Evolutionary conservation across 2,797 vertebrate genomes (phyloP), one percentile per base, ranked within the genome.

Genomic region (Salarias fasciatus): DNA sequence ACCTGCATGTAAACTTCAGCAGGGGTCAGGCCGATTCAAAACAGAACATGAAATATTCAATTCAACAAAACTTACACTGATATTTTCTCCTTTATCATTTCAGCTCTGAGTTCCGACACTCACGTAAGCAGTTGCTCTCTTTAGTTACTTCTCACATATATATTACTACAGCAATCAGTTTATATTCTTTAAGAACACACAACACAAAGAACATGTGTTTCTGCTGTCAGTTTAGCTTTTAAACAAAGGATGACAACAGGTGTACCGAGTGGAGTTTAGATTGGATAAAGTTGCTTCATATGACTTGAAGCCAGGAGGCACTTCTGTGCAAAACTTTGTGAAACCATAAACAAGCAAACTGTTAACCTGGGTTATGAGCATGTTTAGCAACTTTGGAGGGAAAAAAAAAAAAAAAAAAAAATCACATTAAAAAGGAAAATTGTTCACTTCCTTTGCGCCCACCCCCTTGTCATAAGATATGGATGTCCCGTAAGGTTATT

Each of bases 401-500:
- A 48, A 51, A 77, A 77, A 82, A 75, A 80, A 48, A 51, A 77
- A 77, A 82, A 75, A 80, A 88, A 82, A 75, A 80, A 88, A 82
- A 87, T 78, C 79, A 85, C 77, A 88, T 84, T 86, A 80, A 85
- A 89, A 89, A 90, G 72, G 75, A 88, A 85, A 89, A 88, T 58
- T 75, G 77, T 89, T 88, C 74, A 77, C 86, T 86, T 88, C 82
- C 83, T 87, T 80, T 82, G 91, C 90, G 89, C 90, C 92, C 92
- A 93, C 92, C 91, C 87, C 89, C 89, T 92, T 88, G 82, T 86
- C 84, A 86, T 86, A 88, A 92, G 89, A 92, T 91, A 91, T 89
- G 89, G 90, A 91, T 91, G 91, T 93, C 90, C 91, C 91, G 85
- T 88, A 91, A 93, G 92, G 92, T 93, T 93, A 93, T 90, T 90